Percentiles rank a stretch among this genome's conserved stretches.
These are phyloP conservation scores for Lagopus muta DNA, from an alignment of 2,113 vertebrate species.

Conservation along the genomic window DNA sequence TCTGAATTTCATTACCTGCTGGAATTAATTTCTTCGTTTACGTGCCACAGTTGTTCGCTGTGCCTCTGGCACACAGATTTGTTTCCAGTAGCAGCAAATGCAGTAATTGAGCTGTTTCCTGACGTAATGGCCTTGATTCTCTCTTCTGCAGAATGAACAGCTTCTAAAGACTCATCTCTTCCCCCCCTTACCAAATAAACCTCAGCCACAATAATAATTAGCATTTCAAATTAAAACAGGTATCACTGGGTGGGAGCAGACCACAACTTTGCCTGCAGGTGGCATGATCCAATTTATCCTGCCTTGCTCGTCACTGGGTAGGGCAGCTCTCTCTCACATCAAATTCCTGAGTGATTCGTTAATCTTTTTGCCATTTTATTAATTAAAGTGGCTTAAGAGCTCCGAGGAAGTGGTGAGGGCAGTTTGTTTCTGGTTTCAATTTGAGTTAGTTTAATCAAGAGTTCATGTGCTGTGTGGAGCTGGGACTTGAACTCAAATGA, in stretches of 20 bases:
- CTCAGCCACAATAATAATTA: background rate
- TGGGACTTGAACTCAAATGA: too few species aligned
- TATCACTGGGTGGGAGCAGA: accelerated
- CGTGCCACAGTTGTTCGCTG: background rate
- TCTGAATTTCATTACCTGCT: background rate
- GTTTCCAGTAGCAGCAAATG: background rate
- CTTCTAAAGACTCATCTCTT: background rate
- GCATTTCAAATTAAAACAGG: background rate
- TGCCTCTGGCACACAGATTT: conserved; percentile 2
- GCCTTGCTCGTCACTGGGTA: background rate
- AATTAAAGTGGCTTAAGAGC: background rate
- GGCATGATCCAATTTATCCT: background rate
- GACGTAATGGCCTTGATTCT: background rate
- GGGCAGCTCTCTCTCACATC: background rate
- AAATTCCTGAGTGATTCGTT: background rate
- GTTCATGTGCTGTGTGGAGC: background rate
- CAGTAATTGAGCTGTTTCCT: conserved; percentile 13
- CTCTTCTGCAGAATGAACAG: background rate
- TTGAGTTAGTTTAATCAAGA: background rate
- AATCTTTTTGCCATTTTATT: background rate
- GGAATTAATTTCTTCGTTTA: conserved; percentile 29
- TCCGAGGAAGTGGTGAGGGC: background rate
- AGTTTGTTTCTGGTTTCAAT: background rate
- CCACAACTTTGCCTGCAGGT: background rate
- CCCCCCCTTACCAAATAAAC: background rate